Evolutionary conservation across 1,140 invertebrate species (phyloP).

Genomic region (Drosophila azteca): DNA sequence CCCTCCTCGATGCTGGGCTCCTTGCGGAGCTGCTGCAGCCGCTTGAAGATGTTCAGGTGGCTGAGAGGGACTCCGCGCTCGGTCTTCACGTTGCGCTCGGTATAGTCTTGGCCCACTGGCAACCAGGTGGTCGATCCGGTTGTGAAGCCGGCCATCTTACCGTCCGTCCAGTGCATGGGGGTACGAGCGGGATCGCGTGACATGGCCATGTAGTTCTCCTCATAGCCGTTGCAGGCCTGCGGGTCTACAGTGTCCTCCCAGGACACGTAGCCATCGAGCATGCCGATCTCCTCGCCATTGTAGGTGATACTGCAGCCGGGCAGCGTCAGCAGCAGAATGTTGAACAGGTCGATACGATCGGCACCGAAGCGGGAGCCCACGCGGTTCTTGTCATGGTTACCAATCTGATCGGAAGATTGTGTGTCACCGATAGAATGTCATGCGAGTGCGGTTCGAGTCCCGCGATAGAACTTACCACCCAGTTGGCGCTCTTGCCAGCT

Average conservation of each 20-base stretch:
- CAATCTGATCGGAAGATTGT: slow-evolving; percentile 84
- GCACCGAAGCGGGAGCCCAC: slow-evolving; percentile 86
- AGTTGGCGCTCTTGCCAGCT: slow-evolving; percentile 85
- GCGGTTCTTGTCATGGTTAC: slow-evolving; percentile 88
- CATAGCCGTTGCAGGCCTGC: slow-evolving; percentile 85
- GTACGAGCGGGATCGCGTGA: slow-evolving; percentile 89
- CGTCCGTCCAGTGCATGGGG: slow-evolving; percentile 91
- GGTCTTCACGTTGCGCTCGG: slow-evolving; percentile 83
- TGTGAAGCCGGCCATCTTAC: slow-evolving; percentile 71
- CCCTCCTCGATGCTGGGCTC: slow-evolving; percentile 71
- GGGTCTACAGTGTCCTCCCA: slow-evolving; percentile 85
- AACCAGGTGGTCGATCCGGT: slow-evolving; percentile 86
- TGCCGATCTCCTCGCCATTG: slow-evolving; percentile 86
- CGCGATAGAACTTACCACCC: slow-evolving; percentile 85
- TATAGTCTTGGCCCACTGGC: slow-evolving; percentile 86
- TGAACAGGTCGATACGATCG: slow-evolving; percentile 87
- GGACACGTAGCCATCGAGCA: slow-evolving; percentile 87
- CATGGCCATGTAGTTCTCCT: slow-evolving; percentile 81
- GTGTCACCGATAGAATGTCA: background rate
- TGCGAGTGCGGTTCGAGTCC: background rate
- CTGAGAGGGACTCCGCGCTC: slow-evolving; percentile 60
- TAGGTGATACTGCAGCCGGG: slow-evolving; percentile 90
- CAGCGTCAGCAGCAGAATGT: slow-evolving; percentile 88
- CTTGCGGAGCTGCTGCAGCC: slow-evolving; percentile 65
- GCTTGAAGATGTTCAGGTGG: slow-evolving; percentile 73